Conservation (phyloP, 2,888 invertebrate species). For the Odontomyia ornata region DNA sequence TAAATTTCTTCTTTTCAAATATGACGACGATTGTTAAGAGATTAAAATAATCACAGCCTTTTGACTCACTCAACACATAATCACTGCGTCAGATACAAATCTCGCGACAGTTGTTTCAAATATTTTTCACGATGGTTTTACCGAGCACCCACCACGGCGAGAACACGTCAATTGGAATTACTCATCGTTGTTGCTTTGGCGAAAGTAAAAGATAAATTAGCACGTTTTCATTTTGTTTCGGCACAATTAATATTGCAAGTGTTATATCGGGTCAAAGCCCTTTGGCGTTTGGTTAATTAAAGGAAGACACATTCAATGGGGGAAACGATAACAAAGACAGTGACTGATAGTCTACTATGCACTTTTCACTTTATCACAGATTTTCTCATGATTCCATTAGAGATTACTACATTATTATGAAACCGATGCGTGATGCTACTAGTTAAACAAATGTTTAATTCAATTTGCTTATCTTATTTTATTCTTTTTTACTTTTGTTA, state of each 20-base stretch:
- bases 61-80: constrained; percentile 2
- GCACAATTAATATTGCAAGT: constrained; percentile 12
- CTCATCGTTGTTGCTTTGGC: constrained; percentile 14
- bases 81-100: neutral
- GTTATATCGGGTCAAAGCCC: constrained; percentile 5
- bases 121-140: neutral
- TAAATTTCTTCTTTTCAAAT: neutral
- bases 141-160: neutral
- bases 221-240: neutral
- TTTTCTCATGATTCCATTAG: neutral
- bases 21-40: neutral
- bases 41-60: neutral
- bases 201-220: constrained; percentile 8
- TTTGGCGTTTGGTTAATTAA: neutral
- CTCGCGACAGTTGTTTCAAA: neutral
- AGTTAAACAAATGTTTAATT: no score
- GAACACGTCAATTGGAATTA: constrained; percentile 22
- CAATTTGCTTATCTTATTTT: no score
- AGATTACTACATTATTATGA: no score
- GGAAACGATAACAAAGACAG: constrained; percentile 14
- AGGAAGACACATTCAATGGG: neutral
- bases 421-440: no score
- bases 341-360: neutral
- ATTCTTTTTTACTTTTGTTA: no score
- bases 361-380: constrained; percentile 8